phyloP scores from a whole-genome alignment of 2,888 invertebrate species.

The Gisinianus flammeolus region DNA sequence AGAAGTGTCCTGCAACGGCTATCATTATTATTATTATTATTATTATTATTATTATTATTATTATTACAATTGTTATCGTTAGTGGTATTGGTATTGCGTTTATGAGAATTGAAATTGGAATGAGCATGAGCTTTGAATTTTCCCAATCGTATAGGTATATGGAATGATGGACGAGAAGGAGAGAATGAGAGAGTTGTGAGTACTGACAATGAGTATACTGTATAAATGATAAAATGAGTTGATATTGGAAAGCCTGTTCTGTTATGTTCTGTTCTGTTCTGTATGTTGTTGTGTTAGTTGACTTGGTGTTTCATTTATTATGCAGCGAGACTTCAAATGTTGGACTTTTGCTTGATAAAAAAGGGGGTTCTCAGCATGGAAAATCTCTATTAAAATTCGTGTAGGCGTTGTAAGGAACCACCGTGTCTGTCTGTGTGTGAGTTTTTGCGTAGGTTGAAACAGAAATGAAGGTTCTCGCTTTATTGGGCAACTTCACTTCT shows the following conservation, averaged over 20 bases:
- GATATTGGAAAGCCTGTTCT: neutral
- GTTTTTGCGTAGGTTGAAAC: slow-evolving; percentile 18
- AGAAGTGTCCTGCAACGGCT: neutral
- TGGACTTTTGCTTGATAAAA: slow-evolving; percentile 14
- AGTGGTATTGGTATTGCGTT: neutral
- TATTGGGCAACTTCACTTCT: slow-evolving; percentile 20
- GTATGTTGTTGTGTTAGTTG: neutral
- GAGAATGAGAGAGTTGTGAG: neutral
- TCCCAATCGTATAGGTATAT: neutral
- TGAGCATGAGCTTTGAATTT: neutral
- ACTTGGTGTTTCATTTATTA: slow-evolving; percentile 8
- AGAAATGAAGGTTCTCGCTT: slow-evolving; percentile 20
- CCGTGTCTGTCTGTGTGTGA: neutral
- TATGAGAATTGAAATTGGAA: neutral
- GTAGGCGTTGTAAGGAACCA: slow-evolving; percentile 28
- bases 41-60: neutral
- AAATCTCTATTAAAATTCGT: slow-evolving; percentile 9
- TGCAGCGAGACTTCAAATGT: slow-evolving; percentile 2
- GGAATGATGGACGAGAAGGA: too few species aligned
- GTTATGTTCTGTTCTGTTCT: neutral
- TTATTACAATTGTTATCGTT: neutral
- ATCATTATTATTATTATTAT: neutral
- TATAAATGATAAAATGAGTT: neutral
- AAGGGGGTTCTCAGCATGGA: neutral
- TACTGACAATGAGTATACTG: neutral